Conservation (phyloP, 2,797 vertebrate species). For the Sarcophilus harrisii region DNA sequence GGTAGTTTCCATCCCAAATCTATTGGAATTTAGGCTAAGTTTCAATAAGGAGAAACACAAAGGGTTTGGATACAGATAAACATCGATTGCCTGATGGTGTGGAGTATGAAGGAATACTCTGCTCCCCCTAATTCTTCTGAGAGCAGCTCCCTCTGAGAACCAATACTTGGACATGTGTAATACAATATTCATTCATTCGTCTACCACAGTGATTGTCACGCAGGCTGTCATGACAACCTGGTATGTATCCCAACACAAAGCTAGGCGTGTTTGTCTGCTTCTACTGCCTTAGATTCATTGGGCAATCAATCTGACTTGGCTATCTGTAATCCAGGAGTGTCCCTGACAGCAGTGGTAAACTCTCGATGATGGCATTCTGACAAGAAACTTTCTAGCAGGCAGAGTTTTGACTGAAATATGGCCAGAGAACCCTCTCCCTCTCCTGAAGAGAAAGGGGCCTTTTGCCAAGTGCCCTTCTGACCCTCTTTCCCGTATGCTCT, state of each 20-base stretch:
- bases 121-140: background rate
- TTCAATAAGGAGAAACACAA: background rate
- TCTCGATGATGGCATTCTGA: background rate
- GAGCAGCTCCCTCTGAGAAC: background rate
- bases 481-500: background rate
- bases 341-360: background rate
- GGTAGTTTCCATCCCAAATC: too few species aligned
- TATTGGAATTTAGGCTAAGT: background rate
- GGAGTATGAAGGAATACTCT: background rate
- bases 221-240: background rate
- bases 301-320: background rate
- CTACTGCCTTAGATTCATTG: background rate
- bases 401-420: background rate
- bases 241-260: rapidly evolving
- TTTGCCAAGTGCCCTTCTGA: background rate
- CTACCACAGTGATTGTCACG: background rate
- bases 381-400: background rate
- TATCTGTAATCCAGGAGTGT: background rate
- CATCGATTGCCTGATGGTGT: background rate
- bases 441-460: background rate
- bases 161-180: background rate
- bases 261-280: background rate
- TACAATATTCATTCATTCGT: background rate
- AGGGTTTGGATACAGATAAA: conserved; percentile 1
- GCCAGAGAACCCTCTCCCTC: background rate